These are phyloP conservation scores for Sitophilus oryzae DNA, from an alignment of 1,140 invertebrate species.

Conservation along the genomic window DNA sequence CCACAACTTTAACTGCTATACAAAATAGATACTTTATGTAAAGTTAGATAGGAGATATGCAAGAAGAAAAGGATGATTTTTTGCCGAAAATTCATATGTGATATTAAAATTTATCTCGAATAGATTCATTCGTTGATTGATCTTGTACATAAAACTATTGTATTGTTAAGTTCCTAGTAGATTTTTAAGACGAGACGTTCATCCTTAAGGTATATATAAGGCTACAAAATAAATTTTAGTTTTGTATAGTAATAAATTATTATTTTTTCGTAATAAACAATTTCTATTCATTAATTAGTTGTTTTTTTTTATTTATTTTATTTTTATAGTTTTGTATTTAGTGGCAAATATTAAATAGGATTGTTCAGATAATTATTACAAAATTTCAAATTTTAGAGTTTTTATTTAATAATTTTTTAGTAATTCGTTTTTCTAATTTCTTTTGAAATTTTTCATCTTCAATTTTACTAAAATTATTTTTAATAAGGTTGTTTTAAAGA, in stretches of 20 bases:
- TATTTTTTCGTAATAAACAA: slow-evolving; percentile 23
- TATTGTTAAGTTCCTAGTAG: slow-evolving; percentile 33
- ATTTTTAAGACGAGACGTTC: slow-evolving; percentile 15
- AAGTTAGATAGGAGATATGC: too few relatives aligned
- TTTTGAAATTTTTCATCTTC: too few relatives aligned
- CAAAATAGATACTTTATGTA: too few relatives aligned
- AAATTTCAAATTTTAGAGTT: not conserved
- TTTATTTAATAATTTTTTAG: too few relatives aligned
- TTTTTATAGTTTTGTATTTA: not conserved
- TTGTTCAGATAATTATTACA: too few relatives aligned
- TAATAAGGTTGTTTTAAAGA: too few relatives aligned
- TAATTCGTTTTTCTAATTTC: too few relatives aligned
- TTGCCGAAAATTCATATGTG: too few relatives aligned
- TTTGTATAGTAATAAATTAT: slow-evolving; percentile 27
- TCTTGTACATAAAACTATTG: not conserved
- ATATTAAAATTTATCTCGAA: slow-evolving; percentile 15
- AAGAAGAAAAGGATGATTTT: too few relatives aligned
- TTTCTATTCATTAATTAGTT: slow-evolving; percentile 15
- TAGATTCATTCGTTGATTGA: not conserved
- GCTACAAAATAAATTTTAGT: slow-evolving; percentile 12
- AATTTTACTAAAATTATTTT: too few relatives aligned
- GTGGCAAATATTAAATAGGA: slow-evolving; percentile 8
- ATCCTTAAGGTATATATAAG: slow-evolving; percentile 20
- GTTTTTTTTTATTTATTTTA: slow-evolving; percentile 7
- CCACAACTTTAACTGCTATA: too few relatives aligned